Percentiles rank a stretch among this genome's conserved stretches.
phyloP scores from a whole-genome alignment of 2,113 vertebrate species.

The Marcusenius ussheri region DNA sequence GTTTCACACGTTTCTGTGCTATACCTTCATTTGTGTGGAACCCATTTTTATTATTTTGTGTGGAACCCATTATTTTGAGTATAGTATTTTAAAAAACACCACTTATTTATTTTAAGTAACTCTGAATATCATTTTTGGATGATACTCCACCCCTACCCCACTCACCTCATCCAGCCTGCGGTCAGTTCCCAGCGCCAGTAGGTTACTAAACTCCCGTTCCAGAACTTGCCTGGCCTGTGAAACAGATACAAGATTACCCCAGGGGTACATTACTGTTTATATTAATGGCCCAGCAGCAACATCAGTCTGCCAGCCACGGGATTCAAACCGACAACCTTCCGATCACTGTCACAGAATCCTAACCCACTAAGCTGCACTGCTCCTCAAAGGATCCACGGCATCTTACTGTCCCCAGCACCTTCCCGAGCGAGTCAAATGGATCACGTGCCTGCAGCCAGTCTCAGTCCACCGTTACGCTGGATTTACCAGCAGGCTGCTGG shows the following conservation, averaged over 20 bases:
- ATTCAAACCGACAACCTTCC: not conserved
- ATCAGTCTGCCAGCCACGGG: not conserved
- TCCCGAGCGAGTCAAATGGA: not conserved
- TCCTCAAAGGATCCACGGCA: not conserved
- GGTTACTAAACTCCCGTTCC: slow-evolving; percentile 93
- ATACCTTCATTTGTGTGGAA: not conserved
- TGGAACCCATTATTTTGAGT: not conserved
- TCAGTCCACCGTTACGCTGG: not conserved
- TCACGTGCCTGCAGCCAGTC: not conserved
- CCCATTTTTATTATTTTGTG: too few species aligned
- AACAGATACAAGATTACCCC: not conserved
- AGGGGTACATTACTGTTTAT: not conserved
- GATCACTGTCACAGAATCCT: not conserved
- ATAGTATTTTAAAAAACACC: not conserved
- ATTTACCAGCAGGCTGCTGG: not conserved
- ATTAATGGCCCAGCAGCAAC: not conserved
- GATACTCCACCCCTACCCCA: not conserved
- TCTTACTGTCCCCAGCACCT: not conserved
- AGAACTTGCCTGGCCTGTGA: slow-evolving; percentile 87
- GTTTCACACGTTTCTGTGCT: not conserved
- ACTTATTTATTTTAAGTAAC: not conserved
- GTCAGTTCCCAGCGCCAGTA: slow-evolving; percentile 86
- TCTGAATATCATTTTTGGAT: not conserved
- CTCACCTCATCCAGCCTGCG: slow-evolving; percentile 87
- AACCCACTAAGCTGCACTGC: not conserved